Evolutionary conservation across 1,140 invertebrate genomes (phyloP).

Genomic region (Psix sp.): DNA sequence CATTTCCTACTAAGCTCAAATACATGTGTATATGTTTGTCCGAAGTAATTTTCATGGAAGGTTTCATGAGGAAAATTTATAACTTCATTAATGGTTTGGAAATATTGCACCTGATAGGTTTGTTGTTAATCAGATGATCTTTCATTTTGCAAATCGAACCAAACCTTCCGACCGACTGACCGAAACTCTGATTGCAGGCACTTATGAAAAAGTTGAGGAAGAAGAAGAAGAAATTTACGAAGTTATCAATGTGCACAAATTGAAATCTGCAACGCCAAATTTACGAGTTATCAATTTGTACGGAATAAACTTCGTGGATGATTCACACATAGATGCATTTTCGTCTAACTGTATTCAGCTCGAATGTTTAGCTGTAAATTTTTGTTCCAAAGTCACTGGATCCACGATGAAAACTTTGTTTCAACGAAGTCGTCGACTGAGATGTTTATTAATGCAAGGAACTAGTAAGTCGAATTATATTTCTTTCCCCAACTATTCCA

Average conservation of each 20-base stretch:
- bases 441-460: slow-evolving; percentile 96
- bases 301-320: slow-evolving; percentile 98
- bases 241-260: slow-evolving; percentile 98
- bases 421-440: slow-evolving; percentile 93
- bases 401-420: slow-evolving; percentile 97
- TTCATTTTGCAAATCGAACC: slow-evolving; percentile 4
- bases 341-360: slow-evolving; percentile 96
- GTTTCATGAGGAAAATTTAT: slow-evolving; percentile 99
- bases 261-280: slow-evolving; percentile 97
- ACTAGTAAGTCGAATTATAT: slow-evolving; percentile 81
- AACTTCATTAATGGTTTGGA: slow-evolving; percentile 99
- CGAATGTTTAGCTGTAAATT: slow-evolving; percentile 97
- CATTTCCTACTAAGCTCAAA: slow-evolving; percentile 97
- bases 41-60: slow-evolving; percentile 99
- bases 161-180: neutral
- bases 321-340: slow-evolving; percentile 99
- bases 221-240: slow-evolving; percentile 99
- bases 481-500: too few species aligned
- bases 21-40: slow-evolving; percentile 98
- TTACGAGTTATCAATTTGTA: slow-evolving; percentile 96
- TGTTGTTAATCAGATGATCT: too few species aligned
- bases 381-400: slow-evolving; percentile 97
- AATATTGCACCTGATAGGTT: slow-evolving; percentile 98
- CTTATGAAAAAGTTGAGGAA: slow-evolving; percentile 98
- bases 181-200: slow-evolving; percentile 82